Evolutionary conservation across 2,113 vertebrate genomes (phyloP).

Genomic region (Hippocampus abdominalis): DNA sequence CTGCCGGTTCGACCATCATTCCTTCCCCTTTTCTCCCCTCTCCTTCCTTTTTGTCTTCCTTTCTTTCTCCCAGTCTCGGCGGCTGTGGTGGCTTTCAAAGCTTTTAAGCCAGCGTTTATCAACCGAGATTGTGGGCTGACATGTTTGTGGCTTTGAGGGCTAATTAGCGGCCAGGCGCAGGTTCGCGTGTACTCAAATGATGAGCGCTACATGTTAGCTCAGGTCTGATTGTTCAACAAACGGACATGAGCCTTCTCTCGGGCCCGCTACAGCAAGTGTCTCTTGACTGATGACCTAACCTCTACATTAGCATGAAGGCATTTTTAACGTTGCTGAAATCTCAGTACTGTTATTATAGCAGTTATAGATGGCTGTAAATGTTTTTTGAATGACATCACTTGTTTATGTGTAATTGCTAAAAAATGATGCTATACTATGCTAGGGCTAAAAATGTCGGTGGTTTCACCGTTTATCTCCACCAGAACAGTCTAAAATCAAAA

Average conservation of each 20-base stretch:
- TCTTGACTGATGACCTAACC: background rate
- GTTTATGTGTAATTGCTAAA: too few species aligned
- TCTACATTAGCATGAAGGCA: background rate
- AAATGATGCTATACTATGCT: too few species aligned
- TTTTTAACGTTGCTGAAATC: background rate
- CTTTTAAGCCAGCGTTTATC: slow-evolving; percentile 6
- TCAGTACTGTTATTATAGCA: background rate
- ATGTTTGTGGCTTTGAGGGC: slow-evolving; percentile 17
- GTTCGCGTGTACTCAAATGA: background rate
- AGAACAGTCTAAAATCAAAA: too few species aligned
- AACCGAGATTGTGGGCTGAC: slow-evolving; percentile 2
- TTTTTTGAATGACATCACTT: background rate
- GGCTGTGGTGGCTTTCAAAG: slow-evolving; percentile 2
- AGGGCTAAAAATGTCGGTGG: too few species aligned
- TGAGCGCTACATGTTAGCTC: background rate
- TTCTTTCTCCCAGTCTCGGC: background rate
- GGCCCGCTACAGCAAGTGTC: background rate
- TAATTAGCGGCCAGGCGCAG: slow-evolving; percentile 5
- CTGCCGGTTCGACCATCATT: background rate
- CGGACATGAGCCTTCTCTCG: background rate
- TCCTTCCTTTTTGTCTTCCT: background rate
- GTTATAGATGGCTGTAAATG: background rate
- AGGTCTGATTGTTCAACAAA: background rate
- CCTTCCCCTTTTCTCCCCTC: background rate
- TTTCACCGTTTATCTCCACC: too few species aligned